Conservation (phyloP, 30 jellyfish, hydroid and myxozoan species). For the Catostylus mosaicus region DNA sequence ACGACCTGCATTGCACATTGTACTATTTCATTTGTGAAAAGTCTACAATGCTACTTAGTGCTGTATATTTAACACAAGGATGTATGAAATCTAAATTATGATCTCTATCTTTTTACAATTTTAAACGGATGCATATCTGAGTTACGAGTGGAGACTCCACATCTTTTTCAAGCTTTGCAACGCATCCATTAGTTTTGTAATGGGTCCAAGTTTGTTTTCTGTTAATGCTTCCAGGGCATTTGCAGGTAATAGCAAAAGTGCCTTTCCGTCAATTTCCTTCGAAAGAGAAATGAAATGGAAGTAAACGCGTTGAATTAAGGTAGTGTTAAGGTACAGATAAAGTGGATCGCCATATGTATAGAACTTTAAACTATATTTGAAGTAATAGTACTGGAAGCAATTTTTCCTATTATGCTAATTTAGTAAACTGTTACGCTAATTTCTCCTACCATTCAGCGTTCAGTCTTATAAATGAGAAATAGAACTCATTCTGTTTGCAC, state of each 20-base stretch:
- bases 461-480: no score
- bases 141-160: constrained; percentile 86
- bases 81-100: constrained; percentile 23
- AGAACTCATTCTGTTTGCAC: no score
- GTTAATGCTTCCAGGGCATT: constrained; percentile 96
- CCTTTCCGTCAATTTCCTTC: constrained; percentile 98
- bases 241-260: constrained; percentile 82
- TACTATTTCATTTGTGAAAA: neutral
- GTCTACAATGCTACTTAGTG: neutral
- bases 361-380: no score
- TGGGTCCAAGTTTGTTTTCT: constrained; percentile 97
- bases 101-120: constrained; percentile 44
- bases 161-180: constrained; percentile 90
- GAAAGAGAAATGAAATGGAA: neutral
- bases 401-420: no score
- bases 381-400: no score
- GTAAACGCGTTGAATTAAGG: neutral
- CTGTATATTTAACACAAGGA: constrained; percentile 12
- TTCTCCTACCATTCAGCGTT: no score
- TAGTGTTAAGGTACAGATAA: no score
- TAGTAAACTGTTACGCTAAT: no score
- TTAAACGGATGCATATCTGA: neutral
- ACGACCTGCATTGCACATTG: neutral
- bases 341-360: no score
- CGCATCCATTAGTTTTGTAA: constrained; percentile 94